phyloP scores from a whole-genome alignment of 2,797 vertebrate genomes.

The Phataginus tricuspis region DNA sequence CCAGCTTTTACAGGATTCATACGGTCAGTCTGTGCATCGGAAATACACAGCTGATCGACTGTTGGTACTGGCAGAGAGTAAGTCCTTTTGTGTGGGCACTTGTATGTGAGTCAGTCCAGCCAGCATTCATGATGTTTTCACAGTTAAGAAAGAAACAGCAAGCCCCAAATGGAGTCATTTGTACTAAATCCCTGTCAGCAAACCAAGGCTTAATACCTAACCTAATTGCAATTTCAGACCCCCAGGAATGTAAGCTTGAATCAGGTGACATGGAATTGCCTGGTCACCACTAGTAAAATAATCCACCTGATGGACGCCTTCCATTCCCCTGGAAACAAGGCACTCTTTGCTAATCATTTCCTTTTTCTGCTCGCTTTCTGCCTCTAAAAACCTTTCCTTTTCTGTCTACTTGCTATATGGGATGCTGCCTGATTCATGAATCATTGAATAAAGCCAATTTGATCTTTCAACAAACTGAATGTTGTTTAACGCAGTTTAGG shows the following conservation, averaged over 20 bases:
- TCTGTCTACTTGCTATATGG: too few relatives aligned
- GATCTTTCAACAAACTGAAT: too few relatives aligned
- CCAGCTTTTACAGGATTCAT: not conserved
- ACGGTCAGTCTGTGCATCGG: not conserved
- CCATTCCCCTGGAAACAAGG: not conserved
- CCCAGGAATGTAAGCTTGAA: not conserved
- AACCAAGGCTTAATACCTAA: not conserved
- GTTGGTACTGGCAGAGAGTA: not conserved
- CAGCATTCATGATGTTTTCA: not conserved
- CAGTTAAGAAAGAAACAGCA: not conserved
- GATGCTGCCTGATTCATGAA: too few relatives aligned
- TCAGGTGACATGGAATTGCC: not conserved
- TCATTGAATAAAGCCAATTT: too few relatives aligned
- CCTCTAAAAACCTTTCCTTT: not conserved
- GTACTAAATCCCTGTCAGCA: not conserved
- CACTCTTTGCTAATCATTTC: not conserved
- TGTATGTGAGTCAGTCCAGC: not conserved
- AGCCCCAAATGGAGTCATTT: not conserved
- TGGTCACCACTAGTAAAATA: not conserved
- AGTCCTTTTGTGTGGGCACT: not conserved
- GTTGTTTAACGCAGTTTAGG: too few relatives aligned
- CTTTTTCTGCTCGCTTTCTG: not conserved
- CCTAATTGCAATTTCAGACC: not conserved
- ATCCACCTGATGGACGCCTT: not conserved
- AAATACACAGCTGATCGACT: not conserved